Base-by-base conservation (phyloP, 2,888 invertebrate species). In the Kryphioiulus occultus region DNA sequence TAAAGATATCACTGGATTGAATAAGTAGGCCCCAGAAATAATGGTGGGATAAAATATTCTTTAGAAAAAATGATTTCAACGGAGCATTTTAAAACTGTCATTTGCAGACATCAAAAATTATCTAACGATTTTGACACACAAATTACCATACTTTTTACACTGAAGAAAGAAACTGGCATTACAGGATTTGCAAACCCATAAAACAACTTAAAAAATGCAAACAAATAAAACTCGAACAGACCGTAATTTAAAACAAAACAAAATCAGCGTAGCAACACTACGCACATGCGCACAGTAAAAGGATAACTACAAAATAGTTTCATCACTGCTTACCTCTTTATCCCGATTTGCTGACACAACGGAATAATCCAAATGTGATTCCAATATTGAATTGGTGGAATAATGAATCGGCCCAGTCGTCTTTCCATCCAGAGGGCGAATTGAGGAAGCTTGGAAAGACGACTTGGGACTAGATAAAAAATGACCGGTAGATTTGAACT, bases 311-410 rank as follows among this genome's bases (percentile, higher is more conserved):
- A 78, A 78, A 78, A 30, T 15, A 30, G 78, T 78, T 78, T 78
- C 78, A 30, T 78, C 78, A 78, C 78, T 78, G 85, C 88, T 82
- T 53, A 90, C 90, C 85, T 90, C 90, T 86, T 90, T 90, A 85
- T 90, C 90, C 87, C 91, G 91, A 86, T 92, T 92, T 17, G 92
- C 92, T 4, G 93, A 93, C 89, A 93, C 93, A 19, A 94, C 92
- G 0, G 93, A 93, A 89, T 93, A 93, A 89, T 94, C 94, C 86
- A 93, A 92, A 88, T 93, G 93, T 3, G 93, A 92, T 89, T 93
- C 93, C 47, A 89, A 87, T 59, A 88, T 89, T 32, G 89, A 89
- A 39, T 87, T 89, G 35, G 89, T 88, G 59, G 89, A 89, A 84
- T 89, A 90, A 42, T 89, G 89, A 44, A 89, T 32, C 15, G 87